These are phyloP conservation scores for Eidolon helvum DNA, from an alignment of 2,113 vertebrate genomes.

Conservation along the genomic window DNA sequence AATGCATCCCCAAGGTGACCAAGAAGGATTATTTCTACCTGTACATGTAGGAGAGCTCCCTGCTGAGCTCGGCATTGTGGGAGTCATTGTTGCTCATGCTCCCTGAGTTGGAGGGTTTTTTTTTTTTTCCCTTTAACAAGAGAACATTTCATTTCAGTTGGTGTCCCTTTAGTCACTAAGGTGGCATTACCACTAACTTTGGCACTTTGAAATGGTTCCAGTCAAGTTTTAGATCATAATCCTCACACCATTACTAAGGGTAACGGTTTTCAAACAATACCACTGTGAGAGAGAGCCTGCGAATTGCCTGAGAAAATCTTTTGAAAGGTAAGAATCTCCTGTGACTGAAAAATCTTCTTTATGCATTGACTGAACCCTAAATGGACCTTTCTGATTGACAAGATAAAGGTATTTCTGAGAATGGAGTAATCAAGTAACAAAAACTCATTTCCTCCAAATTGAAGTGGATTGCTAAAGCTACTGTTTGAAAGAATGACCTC, in stretches of 20 bases:
- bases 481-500: conserved; percentile 48
- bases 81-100: conserved; percentile 53
- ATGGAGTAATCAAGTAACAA: conserved; percentile 33
- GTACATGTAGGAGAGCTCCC: conserved; percentile 22
- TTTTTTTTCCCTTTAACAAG: conserved; percentile 64
- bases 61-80: conserved; percentile 65
- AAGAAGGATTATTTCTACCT: conserved; percentile 64
- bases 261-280: conserved; percentile 69
- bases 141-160: conserved; percentile 78
- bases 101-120: conserved; percentile 47
- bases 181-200: conserved; percentile 52
- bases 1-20: conserved; percentile 60
- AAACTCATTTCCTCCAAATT: conserved; percentile 59
- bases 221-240: conserved; percentile 70
- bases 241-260: conserved; percentile 49
- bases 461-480: conserved; percentile 59
- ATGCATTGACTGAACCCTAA: not conserved
- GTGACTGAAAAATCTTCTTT: conserved; percentile 55
- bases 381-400: conserved; percentile 61
- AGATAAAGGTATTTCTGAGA: conserved; percentile 54
- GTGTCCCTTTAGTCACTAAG: conserved; percentile 70
- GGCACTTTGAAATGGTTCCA: conserved; percentile 71
- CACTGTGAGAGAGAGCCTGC: conserved; percentile 9
- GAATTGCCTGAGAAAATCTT: conserved; percentile 51
- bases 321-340: conserved; percentile 36